A percentile compares a stretch with the other conserved stretches of the same genome.
These are phyloP conservation scores for Mionectes olivaceus DNA, from an alignment of 2,797 vertebrate genomes.

Conservation along the genomic window DNA sequence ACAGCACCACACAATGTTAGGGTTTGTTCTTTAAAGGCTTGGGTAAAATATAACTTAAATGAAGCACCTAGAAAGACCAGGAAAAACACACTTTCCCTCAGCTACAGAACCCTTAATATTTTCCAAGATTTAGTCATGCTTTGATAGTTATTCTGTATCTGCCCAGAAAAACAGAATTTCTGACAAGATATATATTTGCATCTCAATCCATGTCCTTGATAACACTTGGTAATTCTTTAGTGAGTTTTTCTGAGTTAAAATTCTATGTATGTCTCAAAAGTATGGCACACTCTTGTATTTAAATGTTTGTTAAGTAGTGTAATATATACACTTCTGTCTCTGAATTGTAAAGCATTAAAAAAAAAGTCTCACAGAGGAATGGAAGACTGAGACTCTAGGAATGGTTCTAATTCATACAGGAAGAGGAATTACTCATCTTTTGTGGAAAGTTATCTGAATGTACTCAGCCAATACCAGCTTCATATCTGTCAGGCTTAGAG, in stretches of 20 bases:
- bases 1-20: background rate
- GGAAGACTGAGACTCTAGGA: slow-evolving; percentile 22
- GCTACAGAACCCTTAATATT: background rate
- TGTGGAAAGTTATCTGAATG: slow-evolving; percentile 43
- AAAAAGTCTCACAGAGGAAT: slow-evolving; percentile 7
- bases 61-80: background rate
- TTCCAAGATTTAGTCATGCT: background rate
- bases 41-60: background rate
- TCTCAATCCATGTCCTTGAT: background rate
- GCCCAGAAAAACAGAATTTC: background rate
- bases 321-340: background rate
- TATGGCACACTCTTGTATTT: background rate
- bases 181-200: background rate
- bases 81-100: background rate
- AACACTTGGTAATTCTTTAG: background rate
- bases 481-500: slow-evolving; percentile 12
- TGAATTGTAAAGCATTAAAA: background rate
- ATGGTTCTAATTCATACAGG: slow-evolving; percentile 51
- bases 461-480: slow-evolving; percentile 40
- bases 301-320: background rate
- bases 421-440: slow-evolving; percentile 70
- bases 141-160: background rate
- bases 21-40: background rate
- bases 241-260: background rate
- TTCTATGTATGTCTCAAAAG: background rate